Base-by-base conservation (phyloP, 2,113 vertebrate genomes). In the Nothocercus nigrocapillus region DNA sequence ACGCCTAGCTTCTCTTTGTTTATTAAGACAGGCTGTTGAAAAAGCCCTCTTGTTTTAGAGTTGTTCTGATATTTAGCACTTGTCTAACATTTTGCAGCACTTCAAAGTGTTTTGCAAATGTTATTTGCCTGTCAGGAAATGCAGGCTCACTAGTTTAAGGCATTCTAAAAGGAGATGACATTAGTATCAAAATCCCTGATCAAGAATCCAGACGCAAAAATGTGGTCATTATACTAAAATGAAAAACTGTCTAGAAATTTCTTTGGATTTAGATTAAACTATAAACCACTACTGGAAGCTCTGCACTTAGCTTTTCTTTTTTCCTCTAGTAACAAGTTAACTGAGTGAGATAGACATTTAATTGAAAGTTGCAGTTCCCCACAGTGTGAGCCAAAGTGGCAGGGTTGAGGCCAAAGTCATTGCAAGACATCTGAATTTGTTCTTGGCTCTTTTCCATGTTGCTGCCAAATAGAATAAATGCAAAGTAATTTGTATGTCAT, bases 401-500 rank as follows among this genome's bases (percentile, higher is more conserved):
- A 67, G 84, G 11, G 40, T 78, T 88, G 68, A 89, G 67, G 72
- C 28, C 34, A 58, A 72, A 84, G 78, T 34, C 56, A 63, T 6
- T 34, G 47, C 81, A 44, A 56, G 80, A 32, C 59, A 69, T 80
- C 78, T 70, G 76, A 88, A 63, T 86, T 95, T 58, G 66, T 13
- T 94, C 42, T 89, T 93, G 78, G 88, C 93, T 94, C 56, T 89
- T 68, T 94, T 95, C 88, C 79, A 91, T 38, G 16, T 73, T 96
- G 61, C 90, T 97, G 70, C 93, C 92, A 96, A 91, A 70, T 56
- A 96, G 49, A 78, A 79, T 85, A 85, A 97, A 93, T 75, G 78
- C 80, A 38, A 75, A 97, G 79, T 89, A 85, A 96, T 97, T 97
- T 96, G 84, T 74, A 81, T 97, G 94, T 96, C 94, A 86, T 58